Conservation (phyloP, 2,888 invertebrate genomes). For the Eulithis prunata region DNA sequence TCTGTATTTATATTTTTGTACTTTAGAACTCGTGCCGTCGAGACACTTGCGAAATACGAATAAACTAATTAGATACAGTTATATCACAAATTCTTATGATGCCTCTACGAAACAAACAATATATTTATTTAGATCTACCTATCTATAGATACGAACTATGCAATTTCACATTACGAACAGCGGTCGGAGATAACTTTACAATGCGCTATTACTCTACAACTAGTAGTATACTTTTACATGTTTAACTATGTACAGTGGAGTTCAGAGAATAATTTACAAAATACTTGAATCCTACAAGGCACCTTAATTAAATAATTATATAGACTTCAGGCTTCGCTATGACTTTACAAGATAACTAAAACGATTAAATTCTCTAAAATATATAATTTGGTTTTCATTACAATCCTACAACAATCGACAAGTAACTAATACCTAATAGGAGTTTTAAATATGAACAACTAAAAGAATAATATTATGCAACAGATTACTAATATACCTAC, state of each 20-base stretch:
- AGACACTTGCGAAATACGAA: conserved; percentile 65
- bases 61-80: conserved; percentile 79
- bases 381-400: conserved; percentile 84
- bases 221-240: conserved; percentile 81
- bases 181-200: conserved; percentile 74
- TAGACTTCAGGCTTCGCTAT: conserved; percentile 82
- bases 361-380: conserved; percentile 82
- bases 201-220: conserved; percentile 67
- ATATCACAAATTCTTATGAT: conserved; percentile 83
- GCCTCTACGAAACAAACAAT: conserved; percentile 82
- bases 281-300: conserved; percentile 79
- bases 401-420: conserved; percentile 81
- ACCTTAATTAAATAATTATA: conserved; percentile 81
- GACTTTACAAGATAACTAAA: conserved; percentile 82
- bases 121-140: conserved; percentile 70
- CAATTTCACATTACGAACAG: conserved; percentile 67
- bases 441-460: conserved; percentile 82
- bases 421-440: conserved; percentile 81
- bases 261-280: conserved; percentile 80
- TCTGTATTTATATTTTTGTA: conserved; percentile 79
- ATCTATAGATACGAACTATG: conserved; percentile 69
- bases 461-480: conserved; percentile 83
- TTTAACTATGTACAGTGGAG: conserved; percentile 80
- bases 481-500: conserved; percentile 75
- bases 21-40: conserved; percentile 57